These are phyloP conservation scores for Leucoma salicis DNA, from an alignment of 2,888 invertebrate species.

Conservation along the genomic window DNA sequence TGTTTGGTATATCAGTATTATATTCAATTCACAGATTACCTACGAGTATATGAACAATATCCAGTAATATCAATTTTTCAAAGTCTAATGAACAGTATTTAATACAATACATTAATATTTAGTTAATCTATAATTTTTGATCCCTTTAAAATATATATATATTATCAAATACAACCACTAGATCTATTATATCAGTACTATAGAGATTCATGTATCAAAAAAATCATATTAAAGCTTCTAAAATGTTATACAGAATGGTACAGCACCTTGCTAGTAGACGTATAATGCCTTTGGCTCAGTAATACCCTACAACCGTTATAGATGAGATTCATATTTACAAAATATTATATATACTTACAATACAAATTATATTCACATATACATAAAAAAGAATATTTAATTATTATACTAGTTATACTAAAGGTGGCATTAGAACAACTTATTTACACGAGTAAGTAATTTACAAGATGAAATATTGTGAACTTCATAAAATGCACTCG, in stretches of 20 bases:
- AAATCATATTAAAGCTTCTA: slow-evolving; percentile 61
- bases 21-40: too few relatives aligned
- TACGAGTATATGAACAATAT: too few relatives aligned
- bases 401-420: slow-evolving; percentile 29
- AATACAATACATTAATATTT: too few relatives aligned
- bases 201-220: slow-evolving; percentile 56
- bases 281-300: slow-evolving; percentile 75
- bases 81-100: neutral
- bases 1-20: too few relatives aligned
- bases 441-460: slow-evolving; percentile 49
- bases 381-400: slow-evolving; percentile 25
- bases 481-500: slow-evolving; percentile 21
- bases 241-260: slow-evolving; percentile 56
- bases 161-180: slow-evolving; percentile 34
- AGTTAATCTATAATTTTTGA: neutral
- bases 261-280: slow-evolving; percentile 72
- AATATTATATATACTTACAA: slow-evolving; percentile 46
- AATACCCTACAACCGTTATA: slow-evolving; percentile 38
- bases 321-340: slow-evolving; percentile 64
- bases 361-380: slow-evolving; percentile 33
- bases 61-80: too few relatives aligned
- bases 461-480: slow-evolving; percentile 15
- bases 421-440: slow-evolving; percentile 53
- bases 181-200: too few relatives aligned
- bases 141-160: slow-evolving; percentile 12